Conservation (phyloP, 2,888 invertebrate genomes). For the Folsomia candida region DNA sequence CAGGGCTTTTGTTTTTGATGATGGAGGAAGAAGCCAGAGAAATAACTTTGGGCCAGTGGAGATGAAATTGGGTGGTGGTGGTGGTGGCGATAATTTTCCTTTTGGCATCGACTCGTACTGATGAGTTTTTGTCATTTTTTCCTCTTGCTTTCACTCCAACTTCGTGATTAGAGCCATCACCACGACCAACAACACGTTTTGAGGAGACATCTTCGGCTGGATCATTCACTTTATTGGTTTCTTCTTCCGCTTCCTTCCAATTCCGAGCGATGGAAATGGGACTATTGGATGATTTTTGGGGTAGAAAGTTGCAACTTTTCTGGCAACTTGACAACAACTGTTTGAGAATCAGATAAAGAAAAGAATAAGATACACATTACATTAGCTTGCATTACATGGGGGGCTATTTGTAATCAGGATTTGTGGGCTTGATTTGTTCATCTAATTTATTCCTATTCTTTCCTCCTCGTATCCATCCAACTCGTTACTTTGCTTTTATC, state of each 20-base stretch:
- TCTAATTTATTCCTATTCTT: neutral
- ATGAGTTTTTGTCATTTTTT: neutral
- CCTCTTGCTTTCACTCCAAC: neutral
- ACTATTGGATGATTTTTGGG: slow-evolving; percentile 3
- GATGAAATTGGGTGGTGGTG: slow-evolving; percentile 1
- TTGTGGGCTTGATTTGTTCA: neutral
- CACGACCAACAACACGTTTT: too few species aligned
- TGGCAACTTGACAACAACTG: slow-evolving; percentile 42
- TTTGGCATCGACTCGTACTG: neutral
- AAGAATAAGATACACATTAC: neutral
- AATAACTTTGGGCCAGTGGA: slow-evolving; percentile 10
- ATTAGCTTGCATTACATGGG: neutral
- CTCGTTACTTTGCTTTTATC: neutral
- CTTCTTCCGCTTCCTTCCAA: neutral
- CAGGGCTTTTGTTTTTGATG: neutral
- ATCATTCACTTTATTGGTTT: neutral
- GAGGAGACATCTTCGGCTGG: too few species aligned
- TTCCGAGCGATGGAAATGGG: neutral
- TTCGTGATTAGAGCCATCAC: neutral
- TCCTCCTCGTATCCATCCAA: neutral
- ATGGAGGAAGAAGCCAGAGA: neutral
- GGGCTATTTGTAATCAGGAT: neutral
- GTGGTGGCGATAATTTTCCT: neutral
- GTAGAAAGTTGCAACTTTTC: slow-evolving; percentile 25
- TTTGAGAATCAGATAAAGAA: slow-evolving; percentile 19